Base-by-base conservation (phyloP, 2,888 invertebrate species). In the Dicycla oo region DNA sequence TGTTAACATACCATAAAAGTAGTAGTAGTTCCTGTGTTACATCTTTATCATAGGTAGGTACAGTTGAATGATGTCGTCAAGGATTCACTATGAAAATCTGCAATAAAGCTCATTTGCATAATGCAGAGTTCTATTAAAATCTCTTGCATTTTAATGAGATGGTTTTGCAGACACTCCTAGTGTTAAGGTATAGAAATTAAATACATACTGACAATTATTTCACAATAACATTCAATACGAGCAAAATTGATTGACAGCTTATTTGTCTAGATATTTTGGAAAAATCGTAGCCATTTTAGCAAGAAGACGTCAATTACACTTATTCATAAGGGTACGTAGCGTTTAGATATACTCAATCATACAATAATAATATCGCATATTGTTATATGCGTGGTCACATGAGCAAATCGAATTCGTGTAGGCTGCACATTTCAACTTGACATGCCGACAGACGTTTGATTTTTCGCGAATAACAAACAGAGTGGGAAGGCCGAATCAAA, bases 391-490 rank as follows among this genome's bases (percentile, higher is more conserved):
- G 60, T 62, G 61, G 60, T 81, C 64, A 81, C 78, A 65, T 57
- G 74, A 81, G 64, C 74, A 74, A 49, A 81, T 75, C 54, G 23
- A 66, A 78, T 78, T 69, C 68, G 78, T 77, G 84, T 81, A 79
- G 76, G 79, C 73, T 75, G 75, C 73, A 71, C 66, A 63, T 73
- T 70, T 73, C 70, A 71, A 53, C 58, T 75, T 66, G 70, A 80
- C 77, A 63, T 34, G 61, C 64, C 63, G 73, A 64, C 75, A 49
- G 76, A 75, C 79, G 70, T 83, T 81, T 80, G 80, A 87, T 84
- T 85, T 88, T 88, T 90, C 88, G 90, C 90, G 86, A 89, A 88
- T 88, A 86, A 80, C 82, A 77, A 68, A 76, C 72, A 54, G 75
- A 83, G 81, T 85, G 80, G 82, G 85, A 85, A 86, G 87, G 87